phyloP scores from a whole-genome alignment of 2,797 vertebrate genomes.

The Peromyscus nudipes region DNA sequence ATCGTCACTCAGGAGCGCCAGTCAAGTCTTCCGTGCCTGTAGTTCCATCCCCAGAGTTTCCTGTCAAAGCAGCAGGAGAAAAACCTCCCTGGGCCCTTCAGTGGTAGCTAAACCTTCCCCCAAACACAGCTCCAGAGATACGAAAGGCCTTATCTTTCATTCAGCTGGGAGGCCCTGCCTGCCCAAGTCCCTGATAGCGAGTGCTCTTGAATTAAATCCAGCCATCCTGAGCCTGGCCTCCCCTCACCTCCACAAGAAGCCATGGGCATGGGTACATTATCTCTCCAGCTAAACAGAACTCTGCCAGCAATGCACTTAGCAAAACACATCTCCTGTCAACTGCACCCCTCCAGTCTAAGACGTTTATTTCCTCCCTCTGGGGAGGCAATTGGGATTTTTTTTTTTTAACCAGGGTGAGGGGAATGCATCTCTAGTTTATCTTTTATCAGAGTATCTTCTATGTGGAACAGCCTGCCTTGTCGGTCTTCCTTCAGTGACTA shows the following conservation, averaged over 20 bases:
- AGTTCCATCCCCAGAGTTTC: neutral
- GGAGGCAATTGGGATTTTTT: neutral
- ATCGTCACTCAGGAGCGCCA: neutral
- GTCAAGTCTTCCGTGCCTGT: neutral
- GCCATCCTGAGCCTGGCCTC: slow-evolving; percentile 8
- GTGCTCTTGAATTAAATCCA: slow-evolving; percentile 46
- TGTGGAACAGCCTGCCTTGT: neutral
- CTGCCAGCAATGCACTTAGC: neutral
- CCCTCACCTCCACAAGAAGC: neutral
- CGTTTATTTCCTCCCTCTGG: slow-evolving; percentile 33
- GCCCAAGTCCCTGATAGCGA: neutral
- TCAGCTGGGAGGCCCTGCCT: slow-evolving; percentile 36
- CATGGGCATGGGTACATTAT: neutral
- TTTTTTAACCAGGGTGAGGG: neutral
- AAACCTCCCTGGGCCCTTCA: neutral
- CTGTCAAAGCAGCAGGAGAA: neutral
- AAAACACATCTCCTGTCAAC: slow-evolving; percentile 31
- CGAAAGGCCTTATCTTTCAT: neutral
- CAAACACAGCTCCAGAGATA: slow-evolving; percentile 41
- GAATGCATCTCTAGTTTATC: neutral
- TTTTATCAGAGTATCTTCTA: neutral
- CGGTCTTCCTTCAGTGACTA: neutral
- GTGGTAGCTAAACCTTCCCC: neutral
- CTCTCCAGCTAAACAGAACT: slow-evolving; percentile 38
- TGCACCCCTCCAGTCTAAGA: neutral